A percentile compares a stretch with the other conserved stretches of the same genome.
phyloP scores from a whole-genome alignment of 2,797 vertebrate species.

The Falco naumanni region DNA sequence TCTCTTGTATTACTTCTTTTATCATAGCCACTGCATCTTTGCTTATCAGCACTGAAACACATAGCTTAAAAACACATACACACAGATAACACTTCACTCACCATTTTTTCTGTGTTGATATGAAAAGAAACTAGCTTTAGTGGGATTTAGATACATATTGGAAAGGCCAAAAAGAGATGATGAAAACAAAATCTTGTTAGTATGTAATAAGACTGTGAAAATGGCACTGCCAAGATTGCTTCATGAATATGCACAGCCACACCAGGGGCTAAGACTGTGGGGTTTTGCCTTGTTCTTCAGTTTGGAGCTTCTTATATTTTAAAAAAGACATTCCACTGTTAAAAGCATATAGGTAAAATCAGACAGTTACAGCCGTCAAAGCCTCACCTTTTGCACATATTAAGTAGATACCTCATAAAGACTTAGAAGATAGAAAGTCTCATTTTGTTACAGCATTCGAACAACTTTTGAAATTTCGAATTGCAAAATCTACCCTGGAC shows the following conservation, averaged over 20 bases:
- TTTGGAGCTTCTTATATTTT: background rate
- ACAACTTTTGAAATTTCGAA: background rate
- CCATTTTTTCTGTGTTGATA: constrained; percentile 20
- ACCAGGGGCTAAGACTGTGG: background rate
- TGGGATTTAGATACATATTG: constrained; percentile 8
- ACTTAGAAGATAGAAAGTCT: background rate
- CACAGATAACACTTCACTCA: background rate
- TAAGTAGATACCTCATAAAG: too few species aligned
- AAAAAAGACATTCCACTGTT: rapidly evolving
- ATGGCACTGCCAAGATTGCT: background rate
- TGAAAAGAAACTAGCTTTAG: constrained; percentile 29
- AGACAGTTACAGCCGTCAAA: background rate
- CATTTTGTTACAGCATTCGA: background rate
- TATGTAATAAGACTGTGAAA: background rate
- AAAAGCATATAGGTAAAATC: background rate
- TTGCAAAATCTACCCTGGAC: background rate
- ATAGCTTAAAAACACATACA: constrained; percentile 24
- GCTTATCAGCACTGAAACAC: constrained; percentile 48
- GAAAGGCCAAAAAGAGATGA: constrained; percentile 3
- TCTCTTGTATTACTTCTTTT: constrained; percentile 43
- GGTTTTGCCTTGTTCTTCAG: background rate
- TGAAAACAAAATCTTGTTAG: background rate
- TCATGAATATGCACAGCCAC: background rate
- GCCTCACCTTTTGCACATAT: background rate
- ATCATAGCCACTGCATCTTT: constrained; percentile 22